Evolutionary conservation across 2,797 vertebrate species (phyloP).

Genomic region (Mionectes olivaceus): DNA sequence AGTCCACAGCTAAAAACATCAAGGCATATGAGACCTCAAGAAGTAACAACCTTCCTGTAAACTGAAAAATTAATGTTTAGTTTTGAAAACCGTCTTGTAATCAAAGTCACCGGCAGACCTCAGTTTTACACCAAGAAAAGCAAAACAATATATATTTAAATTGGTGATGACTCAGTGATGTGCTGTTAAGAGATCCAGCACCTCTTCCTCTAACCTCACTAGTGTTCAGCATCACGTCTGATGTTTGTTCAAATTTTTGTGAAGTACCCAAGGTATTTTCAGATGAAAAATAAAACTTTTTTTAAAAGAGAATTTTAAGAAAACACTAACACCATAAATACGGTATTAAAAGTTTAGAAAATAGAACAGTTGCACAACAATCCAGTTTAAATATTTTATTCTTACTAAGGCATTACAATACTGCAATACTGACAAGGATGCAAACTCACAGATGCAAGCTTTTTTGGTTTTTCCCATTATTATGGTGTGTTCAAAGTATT

Average conservation of each 20-base stretch:
- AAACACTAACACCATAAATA: background rate
- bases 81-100: background rate
- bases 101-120: background rate
- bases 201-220: background rate
- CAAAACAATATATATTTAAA: background rate
- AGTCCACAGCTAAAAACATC: background rate
- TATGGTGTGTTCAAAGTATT: background rate
- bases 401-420: background rate
- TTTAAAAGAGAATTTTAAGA: background rate
- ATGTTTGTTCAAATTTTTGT: background rate
- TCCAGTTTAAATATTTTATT: background rate
- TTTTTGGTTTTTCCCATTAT: background rate
- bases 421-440: background rate
- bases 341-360: background rate
- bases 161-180: background rate
- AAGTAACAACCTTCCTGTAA: background rate
- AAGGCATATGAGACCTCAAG: background rate
- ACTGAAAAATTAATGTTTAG: background rate
- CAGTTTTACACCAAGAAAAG: background rate
- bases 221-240: background rate
- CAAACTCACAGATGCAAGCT: background rate
- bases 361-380: background rate
- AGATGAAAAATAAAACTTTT: background rate
- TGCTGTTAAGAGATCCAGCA: background rate
- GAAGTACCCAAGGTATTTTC: background rate